These are phyloP conservation scores for Eidolon helvum DNA, from an alignment of 2,113 vertebrate species.

Conservation along the genomic window DNA sequence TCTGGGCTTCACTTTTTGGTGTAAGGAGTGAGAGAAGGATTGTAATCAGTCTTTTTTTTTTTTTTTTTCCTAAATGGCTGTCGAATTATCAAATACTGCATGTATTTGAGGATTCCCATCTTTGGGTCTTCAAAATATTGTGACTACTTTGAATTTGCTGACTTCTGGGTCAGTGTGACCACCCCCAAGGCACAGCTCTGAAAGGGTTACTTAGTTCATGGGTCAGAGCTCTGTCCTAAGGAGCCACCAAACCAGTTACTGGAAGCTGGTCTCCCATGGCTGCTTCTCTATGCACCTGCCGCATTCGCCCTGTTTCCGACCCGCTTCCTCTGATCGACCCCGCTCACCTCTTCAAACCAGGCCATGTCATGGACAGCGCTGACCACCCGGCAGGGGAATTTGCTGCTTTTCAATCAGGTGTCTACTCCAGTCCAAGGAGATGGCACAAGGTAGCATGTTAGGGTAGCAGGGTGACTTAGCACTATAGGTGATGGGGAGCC, in stretches of 20 bases:
- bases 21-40: neutral
- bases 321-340: neutral
- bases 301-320: no score
- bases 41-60: neutral
- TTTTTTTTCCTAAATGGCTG: neutral
- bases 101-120: neutral
- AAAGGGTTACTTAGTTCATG: neutral
- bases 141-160: neutral
- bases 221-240: neutral
- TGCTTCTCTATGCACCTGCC: neutral
- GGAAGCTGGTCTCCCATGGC: neutral
- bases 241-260: neutral
- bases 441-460: neutral
- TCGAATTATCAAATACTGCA: neutral
- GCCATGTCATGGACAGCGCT: neutral
- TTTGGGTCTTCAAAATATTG: neutral
- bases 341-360: neutral
- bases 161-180: neutral
- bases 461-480: neutral
- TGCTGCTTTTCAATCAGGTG: neutral
- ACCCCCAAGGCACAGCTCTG: neutral
- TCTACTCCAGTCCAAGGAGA: neutral
- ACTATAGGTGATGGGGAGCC: neutral
- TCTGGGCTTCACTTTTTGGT: neutral
- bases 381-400: neutral